Base-by-base conservation (phyloP, 2,888 invertebrate species). In the Altica lythri region DNA sequence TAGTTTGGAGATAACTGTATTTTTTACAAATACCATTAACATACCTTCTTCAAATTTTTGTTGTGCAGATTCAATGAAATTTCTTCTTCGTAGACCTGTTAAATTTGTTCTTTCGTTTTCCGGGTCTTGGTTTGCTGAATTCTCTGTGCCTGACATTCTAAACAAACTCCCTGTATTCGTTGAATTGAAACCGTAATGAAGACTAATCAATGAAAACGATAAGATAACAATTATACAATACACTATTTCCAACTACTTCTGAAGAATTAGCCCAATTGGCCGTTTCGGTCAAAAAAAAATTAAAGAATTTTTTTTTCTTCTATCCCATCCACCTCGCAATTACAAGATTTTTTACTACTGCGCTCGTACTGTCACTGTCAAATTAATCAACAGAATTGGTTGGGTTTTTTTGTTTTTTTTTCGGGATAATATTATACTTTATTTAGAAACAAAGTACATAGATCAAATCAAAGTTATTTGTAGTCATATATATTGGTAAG, bases 1-100 rank as follows among this genome's bases (percentile, higher is more conserved):
- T 19, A n/a, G 27, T 27, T 27, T 27, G 27, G 27, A 9, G 2
- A 27, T 5, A 2, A 8, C n/a, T 29, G 9, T 18, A 12, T 17
- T n/a, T 22, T 27, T 30, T 16, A 32, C 18, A 30, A 32, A n/a
- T 13, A 30, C 13, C 12, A n/a, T 13, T 9, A 37, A 35, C 47
- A 74, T 71, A 81, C 82, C 82, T 76, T 80, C 81, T 68, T 82
- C 81, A 52, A 82, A 72, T 54, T 81, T 82, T 66, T 82, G 79
- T 73, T 81, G 81, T 55, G 83, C 82, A 65, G 79, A 79, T 70
- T 80, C 77, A 60, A 82, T 78, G 67, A 83, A 76, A 74, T 80
- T 81, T 67, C 81, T 81, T 66, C 51, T 57, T 65, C 80, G 74
- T 61, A 80, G 69, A 65, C 74, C 76, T 57, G 72, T 71, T 59